A percentile compares a stretch with the other conserved stretches of the same genome.
Evolutionary conservation across 2,797 vertebrate genomes (phyloP).

Genomic region (Hozukius guyotensis): DNA sequence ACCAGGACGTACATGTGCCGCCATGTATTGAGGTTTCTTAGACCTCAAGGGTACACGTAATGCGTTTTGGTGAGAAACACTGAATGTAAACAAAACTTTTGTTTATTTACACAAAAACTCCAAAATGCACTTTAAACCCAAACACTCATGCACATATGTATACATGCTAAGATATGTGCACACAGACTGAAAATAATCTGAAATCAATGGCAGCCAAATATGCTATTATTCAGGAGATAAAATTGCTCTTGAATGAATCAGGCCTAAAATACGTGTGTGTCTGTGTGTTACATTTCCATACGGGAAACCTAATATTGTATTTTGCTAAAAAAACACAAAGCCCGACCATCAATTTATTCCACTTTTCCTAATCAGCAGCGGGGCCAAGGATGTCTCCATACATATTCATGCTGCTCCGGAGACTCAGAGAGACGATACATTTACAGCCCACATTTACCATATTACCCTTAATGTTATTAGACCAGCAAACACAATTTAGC

Average conservation of each 20-base stretch:
- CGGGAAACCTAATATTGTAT: constrained; percentile 48
- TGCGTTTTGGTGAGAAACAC: neutral
- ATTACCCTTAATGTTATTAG: constrained; percentile 77
- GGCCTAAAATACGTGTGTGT: neutral
- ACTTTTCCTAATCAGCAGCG: constrained; percentile 75
- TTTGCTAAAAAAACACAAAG: constrained; percentile 48
- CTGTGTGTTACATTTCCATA: constrained; percentile 38
- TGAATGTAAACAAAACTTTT: neutral
- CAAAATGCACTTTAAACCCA: neutral
- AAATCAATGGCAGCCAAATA: constrained; percentile 41
- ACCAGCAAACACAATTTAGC: constrained; percentile 73
- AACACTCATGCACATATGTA: neutral
- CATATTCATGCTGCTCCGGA: constrained; percentile 75
- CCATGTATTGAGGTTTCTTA: neutral
- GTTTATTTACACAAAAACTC: neutral
- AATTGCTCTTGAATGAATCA: constrained; percentile 8
- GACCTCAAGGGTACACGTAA: rapidly evolving
- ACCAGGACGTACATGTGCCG: too few species aligned
- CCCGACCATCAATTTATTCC: constrained; percentile 72
- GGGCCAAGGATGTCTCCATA: constrained; percentile 73
- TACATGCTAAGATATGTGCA: neutral
- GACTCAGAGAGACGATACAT: constrained; percentile 61
- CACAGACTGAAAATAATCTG: neutral
- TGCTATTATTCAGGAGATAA: constrained; percentile 3
- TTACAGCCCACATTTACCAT: constrained; percentile 74